Conservation (phyloP, 2,797 vertebrate species). For the Synaphobranchus kaupii region DNA sequence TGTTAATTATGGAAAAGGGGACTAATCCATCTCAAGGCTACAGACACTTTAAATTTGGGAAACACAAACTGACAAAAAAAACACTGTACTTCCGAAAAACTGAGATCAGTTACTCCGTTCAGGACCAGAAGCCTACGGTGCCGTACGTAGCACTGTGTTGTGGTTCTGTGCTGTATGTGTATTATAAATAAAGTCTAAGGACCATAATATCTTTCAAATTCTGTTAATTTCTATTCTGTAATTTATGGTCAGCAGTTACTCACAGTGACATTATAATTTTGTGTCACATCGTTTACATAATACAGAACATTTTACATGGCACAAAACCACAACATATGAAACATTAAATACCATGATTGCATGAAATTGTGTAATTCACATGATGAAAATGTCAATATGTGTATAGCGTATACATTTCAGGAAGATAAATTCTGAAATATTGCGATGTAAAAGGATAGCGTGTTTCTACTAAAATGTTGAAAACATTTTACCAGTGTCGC, state of each 20-base stretch:
- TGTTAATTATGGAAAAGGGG: too few species aligned
- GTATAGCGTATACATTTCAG: background rate
- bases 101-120: background rate
- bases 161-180: background rate
- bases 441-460: background rate
- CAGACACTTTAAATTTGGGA: background rate
- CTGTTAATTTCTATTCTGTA: background rate
- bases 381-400: background rate
- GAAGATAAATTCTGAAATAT: background rate
- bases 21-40: background rate
- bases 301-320: background rate
- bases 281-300: background rate
- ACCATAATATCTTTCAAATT: background rate
- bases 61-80: background rate
- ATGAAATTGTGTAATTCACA: background rate
- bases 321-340: background rate
- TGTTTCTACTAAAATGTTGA: background rate
- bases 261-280: background rate
- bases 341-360: background rate
- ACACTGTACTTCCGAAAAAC: background rate
- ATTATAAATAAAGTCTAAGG: background rate
- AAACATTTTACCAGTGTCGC: background rate
- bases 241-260: background rate
- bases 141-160: background rate
- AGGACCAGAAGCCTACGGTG: background rate